Base-by-base conservation (phyloP, 2,113 vertebrate species). In the Pedionomus torquatus region DNA sequence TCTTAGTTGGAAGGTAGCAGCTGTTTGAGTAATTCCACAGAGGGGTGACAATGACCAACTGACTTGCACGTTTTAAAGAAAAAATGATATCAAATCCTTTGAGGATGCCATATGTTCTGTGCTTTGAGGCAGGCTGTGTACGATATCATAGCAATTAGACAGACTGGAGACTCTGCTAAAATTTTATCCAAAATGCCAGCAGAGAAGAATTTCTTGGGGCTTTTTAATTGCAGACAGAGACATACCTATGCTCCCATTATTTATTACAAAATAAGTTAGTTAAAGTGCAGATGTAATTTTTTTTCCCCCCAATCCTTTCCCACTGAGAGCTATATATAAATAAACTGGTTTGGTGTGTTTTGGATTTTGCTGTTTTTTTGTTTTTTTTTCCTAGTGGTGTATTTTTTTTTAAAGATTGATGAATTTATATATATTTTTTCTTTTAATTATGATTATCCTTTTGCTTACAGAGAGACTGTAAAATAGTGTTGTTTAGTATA, bases 41-140 rank as follows among this genome's bases (percentile, higher is more conserved):
- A 97, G 97, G 77, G 84, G 87, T 94, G 94, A 85, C 95, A 97
- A 95, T 98, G 96, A 98, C 98, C 95, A 63, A 97, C 86, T 93
- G 95, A 97, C 97, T 98, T 89, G 92, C 95, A 97, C 24, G 39
- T 97, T 96, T 77, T 97, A 97, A 96, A 91, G 71, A 90, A 96
- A 97, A 97, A 97, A 92, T 90, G 88, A 89, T 97, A 96, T 78
- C 48, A 66, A 97, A 92, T 97, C 98, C 97, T 98, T 93, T 95
- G 98, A 98, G 97, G 93, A 98, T 79, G 95, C 97, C 98, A 98
- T 98, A 97, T 98, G 97, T 65, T 98, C 93, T 51, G 60, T 83
- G 94, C 89, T 97, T 97, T 94, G 89, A 97, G 89, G 94, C 90
- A 94, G 95, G 83, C 97, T 94, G 86, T 37, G 20, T 94, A 91